Conservation (phyloP, 2,113 vertebrate species). For the Haplotaxodon microlepis region DNA sequence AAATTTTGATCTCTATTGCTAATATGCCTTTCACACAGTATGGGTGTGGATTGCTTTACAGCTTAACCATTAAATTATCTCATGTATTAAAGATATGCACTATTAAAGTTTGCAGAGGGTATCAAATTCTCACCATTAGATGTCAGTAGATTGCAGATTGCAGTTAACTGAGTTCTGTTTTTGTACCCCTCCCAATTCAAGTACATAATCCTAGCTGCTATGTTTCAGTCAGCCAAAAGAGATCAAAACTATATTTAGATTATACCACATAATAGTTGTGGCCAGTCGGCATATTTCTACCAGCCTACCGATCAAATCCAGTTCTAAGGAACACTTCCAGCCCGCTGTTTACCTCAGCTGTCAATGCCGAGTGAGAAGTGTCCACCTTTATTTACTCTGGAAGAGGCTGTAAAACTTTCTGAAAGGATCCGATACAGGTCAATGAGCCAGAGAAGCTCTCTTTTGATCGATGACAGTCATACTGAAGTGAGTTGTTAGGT, state of each 20-base stretch:
- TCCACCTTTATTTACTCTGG: not conserved
- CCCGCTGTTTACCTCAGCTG: not conserved
- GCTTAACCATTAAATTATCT: not conserved
- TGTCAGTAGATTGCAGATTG: not conserved
- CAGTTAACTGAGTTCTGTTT: not conserved
- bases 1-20: not conserved
- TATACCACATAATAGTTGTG: not conserved
- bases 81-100: not conserved
- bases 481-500: not conserved
- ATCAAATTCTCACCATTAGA: not conserved
- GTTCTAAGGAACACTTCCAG: not conserved
- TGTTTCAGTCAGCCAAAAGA: not conserved
- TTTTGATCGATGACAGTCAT: not conserved
- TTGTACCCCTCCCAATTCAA: not conserved
- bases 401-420: not conserved
- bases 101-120: not conserved
- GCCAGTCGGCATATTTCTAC: accelerated
- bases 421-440: not conserved
- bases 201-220: not conserved
- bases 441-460: not conserved
- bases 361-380: not conserved
- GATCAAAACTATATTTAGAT: not conserved
- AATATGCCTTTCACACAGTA: not conserved
- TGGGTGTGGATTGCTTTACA: not conserved
- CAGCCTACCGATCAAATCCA: not conserved